phyloP scores from a whole-genome alignment of 2,888 invertebrate genomes.

The Tipula vernalis region DNA sequence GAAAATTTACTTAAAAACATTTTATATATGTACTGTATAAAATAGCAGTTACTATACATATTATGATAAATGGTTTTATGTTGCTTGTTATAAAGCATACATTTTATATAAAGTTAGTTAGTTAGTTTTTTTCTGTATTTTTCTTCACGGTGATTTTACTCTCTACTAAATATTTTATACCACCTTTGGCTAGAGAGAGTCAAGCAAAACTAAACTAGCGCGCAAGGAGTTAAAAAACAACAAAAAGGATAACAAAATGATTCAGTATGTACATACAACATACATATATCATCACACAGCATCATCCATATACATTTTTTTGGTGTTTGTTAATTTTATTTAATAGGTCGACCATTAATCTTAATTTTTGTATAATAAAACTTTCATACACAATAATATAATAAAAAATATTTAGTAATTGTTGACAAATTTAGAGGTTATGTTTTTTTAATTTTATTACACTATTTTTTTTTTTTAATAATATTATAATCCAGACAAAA shows the following conservation, averaged over 20 bases:
- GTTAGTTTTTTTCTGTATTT: neutral
- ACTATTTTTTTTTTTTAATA: neutral
- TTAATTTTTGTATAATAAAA: neutral
- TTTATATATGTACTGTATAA: neutral
- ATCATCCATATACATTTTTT: neutral
- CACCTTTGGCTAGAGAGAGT: neutral
- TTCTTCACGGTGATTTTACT: neutral
- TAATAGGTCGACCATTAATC: neutral
- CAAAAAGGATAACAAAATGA: neutral
- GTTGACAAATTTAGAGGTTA: conserved; percentile 4
- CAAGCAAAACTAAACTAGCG: neutral
- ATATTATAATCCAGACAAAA: neutral
- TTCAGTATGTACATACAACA: neutral
- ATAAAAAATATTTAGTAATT: neutral
- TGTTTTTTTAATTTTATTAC: neutral
- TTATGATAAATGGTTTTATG: neutral
- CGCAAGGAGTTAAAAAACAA: neutral
- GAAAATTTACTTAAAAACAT: neutral
- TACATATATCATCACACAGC: neutral
- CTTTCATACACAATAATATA: neutral
- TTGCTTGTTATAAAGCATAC: neutral
- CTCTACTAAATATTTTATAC: neutral
- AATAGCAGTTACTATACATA: neutral
- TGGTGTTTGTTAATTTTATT: neutral
- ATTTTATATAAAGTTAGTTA: neutral